A percentile compares a stretch with the other conserved stretches of the same genome.
phyloP scores from a whole-genome alignment of 2,113 vertebrate genomes.

The Laticauda colubrina region DNA sequence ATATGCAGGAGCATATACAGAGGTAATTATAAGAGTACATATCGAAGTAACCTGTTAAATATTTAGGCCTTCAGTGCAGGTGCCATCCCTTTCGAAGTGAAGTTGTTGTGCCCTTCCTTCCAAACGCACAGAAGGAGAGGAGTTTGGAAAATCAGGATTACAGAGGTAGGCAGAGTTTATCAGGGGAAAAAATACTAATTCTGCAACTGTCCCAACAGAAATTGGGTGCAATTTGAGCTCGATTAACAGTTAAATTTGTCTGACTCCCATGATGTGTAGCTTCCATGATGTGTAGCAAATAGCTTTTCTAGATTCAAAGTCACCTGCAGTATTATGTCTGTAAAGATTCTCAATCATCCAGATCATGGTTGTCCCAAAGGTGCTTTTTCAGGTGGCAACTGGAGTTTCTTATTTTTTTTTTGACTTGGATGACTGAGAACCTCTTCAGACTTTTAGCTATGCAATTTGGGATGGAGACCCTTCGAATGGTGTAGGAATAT shows the following conservation, averaged over 20 bases:
- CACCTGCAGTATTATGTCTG: slow-evolving; percentile 48
- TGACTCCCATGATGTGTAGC: slow-evolving; percentile 60
- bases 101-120: slow-evolving; percentile 88
- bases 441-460: too few species aligned
- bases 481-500: too few species aligned
- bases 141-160: slow-evolving; percentile 70
- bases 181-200: slow-evolving; percentile 56
- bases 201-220: slow-evolving; percentile 67
- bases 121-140: slow-evolving; percentile 80
- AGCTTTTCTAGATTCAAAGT: slow-evolving; percentile 53
- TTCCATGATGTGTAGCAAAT: slow-evolving; percentile 63
- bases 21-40: slow-evolving; percentile 32
- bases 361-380: too few species aligned
- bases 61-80: slow-evolving; percentile 85
- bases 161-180: slow-evolving; percentile 75
- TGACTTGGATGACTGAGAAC: too few species aligned
- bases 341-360: too few species aligned
- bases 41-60: slow-evolving; percentile 38
- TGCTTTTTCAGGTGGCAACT: too few species aligned
- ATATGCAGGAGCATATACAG: slow-evolving; percentile 38
- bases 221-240: slow-evolving; percentile 62
- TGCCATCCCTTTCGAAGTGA: slow-evolving; percentile 92
- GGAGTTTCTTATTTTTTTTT: too few species aligned
- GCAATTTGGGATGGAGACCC: too few species aligned
- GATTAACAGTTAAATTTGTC: slow-evolving; percentile 62